Base-by-base conservation (phyloP, 2,888 invertebrate genomes). In the Dynastes maya region DNA sequence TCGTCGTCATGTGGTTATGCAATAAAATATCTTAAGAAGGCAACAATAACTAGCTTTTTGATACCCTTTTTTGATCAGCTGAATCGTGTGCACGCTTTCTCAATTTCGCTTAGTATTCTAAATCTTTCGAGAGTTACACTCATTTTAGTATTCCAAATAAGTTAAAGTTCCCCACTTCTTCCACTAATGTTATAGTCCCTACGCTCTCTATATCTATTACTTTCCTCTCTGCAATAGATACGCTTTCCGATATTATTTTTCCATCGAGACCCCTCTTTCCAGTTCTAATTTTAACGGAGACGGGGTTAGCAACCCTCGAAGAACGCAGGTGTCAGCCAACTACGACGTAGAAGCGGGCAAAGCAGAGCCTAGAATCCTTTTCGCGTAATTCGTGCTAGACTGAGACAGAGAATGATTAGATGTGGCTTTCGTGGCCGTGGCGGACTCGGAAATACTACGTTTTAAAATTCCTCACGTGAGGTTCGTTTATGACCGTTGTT, bases 381-480 rank as follows among this genome's bases (percentile, higher is more conserved):
- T 40, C 16, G 65, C 45, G 37, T 67, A 65, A 65, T 65, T 65
- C 40, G 37, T 40, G 32, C 32, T 13, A 65, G n/a, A 65, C 16
- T 37, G 37, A 65, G 13, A 40, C 37, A n/a, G 65, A 16, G 5
- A 5, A 65, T n/a, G n/a, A 65, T 16, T 32, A 29, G 32, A 29
- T 64, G 13, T 16, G 8, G 5, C 65, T 3, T 22, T 67, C 65
- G 40, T 29, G 32, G 63, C 13, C 11, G 45, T 22, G 22, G 22
- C 55, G 8, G 22, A 58, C 55, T 58, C 55, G 55, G 55, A 58
- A 58, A 58, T 58, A 55, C 55, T 37, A 55, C 55, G 37, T 71
- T 71, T 71, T 71, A 71, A 71, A 71, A 71, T 71, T 71, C 71
- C n/a, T 71, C 58, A n/a, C 71, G 37, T 71, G 53, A 55, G 32